Conservation (phyloP, 2,113 vertebrate species). For the Diglossa brunneiventris region DNA sequence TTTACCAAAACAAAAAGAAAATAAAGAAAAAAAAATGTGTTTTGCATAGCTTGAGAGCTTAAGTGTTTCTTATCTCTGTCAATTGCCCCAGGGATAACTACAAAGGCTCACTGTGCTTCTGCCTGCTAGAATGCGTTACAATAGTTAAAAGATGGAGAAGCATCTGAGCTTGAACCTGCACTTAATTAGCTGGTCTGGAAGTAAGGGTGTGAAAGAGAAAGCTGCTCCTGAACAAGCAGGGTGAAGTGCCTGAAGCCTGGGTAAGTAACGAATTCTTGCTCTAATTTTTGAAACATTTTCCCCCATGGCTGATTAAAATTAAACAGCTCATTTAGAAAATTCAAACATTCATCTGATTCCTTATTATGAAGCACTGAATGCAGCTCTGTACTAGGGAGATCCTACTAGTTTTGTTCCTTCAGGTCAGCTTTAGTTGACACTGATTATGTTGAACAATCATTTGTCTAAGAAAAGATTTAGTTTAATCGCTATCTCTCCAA, state of each 20-base stretch:
- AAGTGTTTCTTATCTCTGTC: neutral
- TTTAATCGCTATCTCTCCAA: neutral
- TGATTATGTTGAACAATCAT: neutral
- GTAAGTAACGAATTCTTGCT: neutral
- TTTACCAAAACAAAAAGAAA: neutral
- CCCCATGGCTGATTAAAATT: neutral
- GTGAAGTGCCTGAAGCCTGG: neutral
- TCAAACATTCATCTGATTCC: neutral
- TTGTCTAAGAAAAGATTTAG: neutral
- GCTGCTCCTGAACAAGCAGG: neutral
- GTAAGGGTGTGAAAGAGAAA: neutral
- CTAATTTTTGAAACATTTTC: neutral
- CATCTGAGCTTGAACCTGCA: neutral
- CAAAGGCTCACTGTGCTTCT: neutral
- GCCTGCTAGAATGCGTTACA: neutral
- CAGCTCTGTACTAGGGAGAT: neutral
- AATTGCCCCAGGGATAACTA: neutral
- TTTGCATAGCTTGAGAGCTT: neutral
- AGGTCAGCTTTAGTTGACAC: neutral
- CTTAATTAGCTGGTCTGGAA: neutral
- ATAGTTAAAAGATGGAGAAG: neutral
- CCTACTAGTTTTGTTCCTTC: neutral
- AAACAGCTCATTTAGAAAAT: neutral
- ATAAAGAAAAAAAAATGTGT: accelerated
- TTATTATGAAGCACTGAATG: neutral